Conservation (phyloP, 2,113 vertebrate genomes). For the Chauna torquata region DNA sequence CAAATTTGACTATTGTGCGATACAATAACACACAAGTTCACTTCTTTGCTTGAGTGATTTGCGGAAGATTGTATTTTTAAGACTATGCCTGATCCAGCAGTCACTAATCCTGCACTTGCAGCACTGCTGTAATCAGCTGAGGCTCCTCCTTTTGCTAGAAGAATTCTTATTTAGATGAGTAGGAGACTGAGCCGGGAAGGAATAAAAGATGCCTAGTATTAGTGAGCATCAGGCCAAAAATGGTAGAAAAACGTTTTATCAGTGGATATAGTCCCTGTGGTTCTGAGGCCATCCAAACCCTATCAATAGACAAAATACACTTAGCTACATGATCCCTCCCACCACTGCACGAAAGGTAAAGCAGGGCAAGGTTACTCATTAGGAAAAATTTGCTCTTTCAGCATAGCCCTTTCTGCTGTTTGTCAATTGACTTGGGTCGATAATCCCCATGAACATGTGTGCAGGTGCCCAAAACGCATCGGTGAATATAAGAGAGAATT, state of each 20-base stretch:
- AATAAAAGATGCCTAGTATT: background rate
- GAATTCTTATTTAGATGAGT: background rate
- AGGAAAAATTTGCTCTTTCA: background rate
- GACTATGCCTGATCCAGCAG: background rate
- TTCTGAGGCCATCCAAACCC: background rate
- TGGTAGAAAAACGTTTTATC: background rate
- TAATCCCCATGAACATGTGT: background rate
- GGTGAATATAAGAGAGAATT: background rate
- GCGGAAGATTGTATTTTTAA: background rate
- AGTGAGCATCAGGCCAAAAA: background rate
- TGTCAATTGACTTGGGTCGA: background rate
- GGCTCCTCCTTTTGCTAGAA: slow-evolving; percentile 1
- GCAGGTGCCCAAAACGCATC: background rate
- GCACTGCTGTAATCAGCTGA: background rate
- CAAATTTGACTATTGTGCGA: background rate
- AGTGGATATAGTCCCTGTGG: background rate
- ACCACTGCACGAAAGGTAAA: background rate
- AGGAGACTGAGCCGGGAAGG: background rate
- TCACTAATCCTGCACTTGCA: background rate
- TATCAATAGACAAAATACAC: background rate
- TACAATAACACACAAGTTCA: background rate
- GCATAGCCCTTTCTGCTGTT: background rate
- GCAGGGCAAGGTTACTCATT: background rate
- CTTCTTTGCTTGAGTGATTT: background rate
- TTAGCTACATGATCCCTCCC: background rate